These are phyloP conservation scores for Hydrozoanthus tunicans DNA, from an alignment of 64 coral and sea anemone species.

Conservation along the genomic window DNA sequence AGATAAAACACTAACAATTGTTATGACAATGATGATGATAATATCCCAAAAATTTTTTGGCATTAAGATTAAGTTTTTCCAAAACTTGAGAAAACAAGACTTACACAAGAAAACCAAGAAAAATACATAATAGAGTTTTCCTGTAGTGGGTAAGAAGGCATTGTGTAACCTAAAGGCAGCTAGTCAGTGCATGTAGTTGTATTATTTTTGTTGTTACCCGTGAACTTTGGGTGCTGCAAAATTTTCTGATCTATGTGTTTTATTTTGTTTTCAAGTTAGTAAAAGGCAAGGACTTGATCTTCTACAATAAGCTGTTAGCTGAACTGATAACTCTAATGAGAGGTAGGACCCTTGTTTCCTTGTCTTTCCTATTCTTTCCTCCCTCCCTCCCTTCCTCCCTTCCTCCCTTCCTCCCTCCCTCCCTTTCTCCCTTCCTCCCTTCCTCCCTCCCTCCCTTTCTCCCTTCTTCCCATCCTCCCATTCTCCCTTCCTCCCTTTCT, in stretches of 20 bases:
- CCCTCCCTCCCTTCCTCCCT: neutral
- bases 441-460: neutral
- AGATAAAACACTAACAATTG: no score
- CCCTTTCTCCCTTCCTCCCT: neutral
- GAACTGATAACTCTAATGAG: slow-evolving; percentile 72
- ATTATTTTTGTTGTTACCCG: neutral
- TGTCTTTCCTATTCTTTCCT: neutral
- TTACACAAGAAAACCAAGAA: no score
- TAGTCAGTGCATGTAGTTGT: no score
- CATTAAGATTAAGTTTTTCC: no score
- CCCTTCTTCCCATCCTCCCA: neutral
- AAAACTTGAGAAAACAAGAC: no score
- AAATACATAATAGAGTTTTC: no score
- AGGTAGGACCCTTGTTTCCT: slow-evolving; percentile 29
- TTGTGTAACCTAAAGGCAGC: no score
- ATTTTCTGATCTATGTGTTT: neutral
- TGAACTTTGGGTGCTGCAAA: neutral
- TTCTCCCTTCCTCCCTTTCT: neutral
- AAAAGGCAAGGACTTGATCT: slow-evolving; percentile 84
- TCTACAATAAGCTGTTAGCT: slow-evolving; percentile 70
- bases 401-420: neutral
- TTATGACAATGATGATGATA: no score
- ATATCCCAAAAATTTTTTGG: no score
- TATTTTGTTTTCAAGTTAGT: slow-evolving; percentile 54
- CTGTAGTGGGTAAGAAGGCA: no score